These are phyloP conservation scores for Macaria liturata DNA, from an alignment of 2,888 invertebrate species.

Conservation along the genomic window DNA sequence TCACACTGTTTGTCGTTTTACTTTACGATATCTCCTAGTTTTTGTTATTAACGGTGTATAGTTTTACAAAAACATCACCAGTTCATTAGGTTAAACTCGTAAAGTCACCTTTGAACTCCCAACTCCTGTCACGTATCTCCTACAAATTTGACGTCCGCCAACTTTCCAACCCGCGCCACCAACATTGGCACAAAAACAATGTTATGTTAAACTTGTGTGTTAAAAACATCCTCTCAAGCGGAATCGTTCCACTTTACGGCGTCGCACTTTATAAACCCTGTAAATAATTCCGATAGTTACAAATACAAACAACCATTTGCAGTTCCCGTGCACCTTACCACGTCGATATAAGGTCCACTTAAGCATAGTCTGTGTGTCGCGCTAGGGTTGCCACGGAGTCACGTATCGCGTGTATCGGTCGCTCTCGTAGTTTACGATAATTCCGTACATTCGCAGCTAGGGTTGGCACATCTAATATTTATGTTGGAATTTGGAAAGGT, in stretches of 20 bases:
- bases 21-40: too few relatives aligned
- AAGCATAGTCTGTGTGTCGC: conserved; percentile 16
- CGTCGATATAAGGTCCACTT: conserved; percentile 27
- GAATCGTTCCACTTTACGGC: conserved; percentile 36
- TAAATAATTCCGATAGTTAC: conserved; percentile 42
- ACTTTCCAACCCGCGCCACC: not conserved
- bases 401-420: conserved; percentile 44
- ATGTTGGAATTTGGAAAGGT: conserved; percentile 36
- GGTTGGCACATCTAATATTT: conserved; percentile 40
- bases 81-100: too few relatives aligned
- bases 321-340: conserved; percentile 16
- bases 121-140: not conserved
- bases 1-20: too few relatives aligned
- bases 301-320: conserved; percentile 15
- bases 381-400: conserved; percentile 34
- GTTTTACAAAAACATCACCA: too few relatives aligned
- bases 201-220: conserved; percentile 23
- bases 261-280: conserved; percentile 40
- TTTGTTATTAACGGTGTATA: too few relatives aligned
- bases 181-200: conserved; percentile 8
- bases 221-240: conserved; percentile 35
- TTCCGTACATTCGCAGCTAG: conserved; percentile 43
- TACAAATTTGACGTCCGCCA: conserved; percentile 7
- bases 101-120: not conserved
- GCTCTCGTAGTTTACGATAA: conserved; percentile 46